Evolutionary conservation across 1,140 invertebrate genomes (phyloP), one percentile per base, ranked within the genome.

Genomic region (Drosophila pectinifera): DNA sequence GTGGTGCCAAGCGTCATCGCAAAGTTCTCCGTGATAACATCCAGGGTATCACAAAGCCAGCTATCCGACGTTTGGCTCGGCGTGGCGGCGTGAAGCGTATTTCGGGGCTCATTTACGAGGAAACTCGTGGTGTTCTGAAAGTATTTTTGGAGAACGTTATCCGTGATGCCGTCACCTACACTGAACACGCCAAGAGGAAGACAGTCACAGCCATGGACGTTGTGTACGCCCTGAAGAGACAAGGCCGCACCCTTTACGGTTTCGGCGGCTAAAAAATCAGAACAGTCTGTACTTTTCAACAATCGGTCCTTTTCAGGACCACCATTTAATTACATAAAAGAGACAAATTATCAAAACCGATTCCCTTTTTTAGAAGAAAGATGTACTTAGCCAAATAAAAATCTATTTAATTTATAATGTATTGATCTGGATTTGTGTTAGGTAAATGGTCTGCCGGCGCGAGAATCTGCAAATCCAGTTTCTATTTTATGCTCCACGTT

Each of bases 171-270:
- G 95, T 97, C 54, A 97, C 96, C n/a, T 97, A 97, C 93, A 96
- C 95, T 10, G 96, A 96, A 91, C 95, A 97, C 92, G 95, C 96
- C 73, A 97, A 96, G 93, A 93, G 96, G 70, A 97, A 97, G 93
- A 97, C 96, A 16, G 95, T 95, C 36, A 97, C 96, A 8, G 96
- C 96, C 54, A 97, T 97, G 96, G 96, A 97, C 89, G 96, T 97
- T 13, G 96, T 97, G 18, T 97, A 97, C 83, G 96, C 96, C 26
- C 92, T 97, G 74, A 97, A 97, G 92, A 93, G 96, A 48, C 96
- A 97, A 93, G 96, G 96, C 34, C 93, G 96, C 26, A 95, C 94
- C 31, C 81, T 95, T 0, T 95, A 95, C 84, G 95, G 95, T 70
- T 95, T 95, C 68, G 94, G 94, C 45, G 94, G 94, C 74, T 95